Evolutionary conservation across 2,113 vertebrate species (phyloP).

Genomic region (Ptilonorhynchus violaceus): DNA sequence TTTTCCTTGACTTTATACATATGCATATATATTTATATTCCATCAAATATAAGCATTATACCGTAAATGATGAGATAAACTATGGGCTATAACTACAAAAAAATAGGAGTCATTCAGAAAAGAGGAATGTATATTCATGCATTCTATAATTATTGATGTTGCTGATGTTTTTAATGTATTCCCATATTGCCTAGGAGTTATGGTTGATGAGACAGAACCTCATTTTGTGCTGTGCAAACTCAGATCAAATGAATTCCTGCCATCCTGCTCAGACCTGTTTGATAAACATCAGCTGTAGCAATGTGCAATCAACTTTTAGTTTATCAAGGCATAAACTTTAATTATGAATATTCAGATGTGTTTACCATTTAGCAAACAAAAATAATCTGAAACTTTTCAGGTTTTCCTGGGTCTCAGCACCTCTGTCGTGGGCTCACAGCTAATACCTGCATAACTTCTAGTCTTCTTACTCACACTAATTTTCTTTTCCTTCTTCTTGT

Average conservation of each 20-base stretch:
- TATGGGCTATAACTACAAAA: neutral
- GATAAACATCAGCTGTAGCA: constrained; percentile 12
- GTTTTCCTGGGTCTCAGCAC: neutral
- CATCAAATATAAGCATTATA: neutral
- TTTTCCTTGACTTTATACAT: neutral
- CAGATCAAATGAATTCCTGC: constrained; percentile 53
- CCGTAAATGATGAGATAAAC: neutral
- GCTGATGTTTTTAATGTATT: neutral
- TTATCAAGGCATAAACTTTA: neutral
- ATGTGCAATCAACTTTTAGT: neutral
- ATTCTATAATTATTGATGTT: neutral
- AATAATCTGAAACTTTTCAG: neutral
- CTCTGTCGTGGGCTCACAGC: neutral
- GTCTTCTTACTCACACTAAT: neutral
- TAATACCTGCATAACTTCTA: neutral
- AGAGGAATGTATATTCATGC: neutral
- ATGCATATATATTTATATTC: neutral
- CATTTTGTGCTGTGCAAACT: constrained; percentile 1
- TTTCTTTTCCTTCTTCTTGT: neutral
- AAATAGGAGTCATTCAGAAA: neutral
- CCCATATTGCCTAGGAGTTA: neutral
- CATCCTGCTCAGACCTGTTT: constrained; percentile 26
- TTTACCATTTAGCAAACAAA: neutral
- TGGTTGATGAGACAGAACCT: neutral
- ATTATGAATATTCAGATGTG: neutral